Percentiles rank a stretch among this genome's conserved stretches.
Conservation (phyloP, 1,140 invertebrate species). For the Cyclina sinensis region DNA sequence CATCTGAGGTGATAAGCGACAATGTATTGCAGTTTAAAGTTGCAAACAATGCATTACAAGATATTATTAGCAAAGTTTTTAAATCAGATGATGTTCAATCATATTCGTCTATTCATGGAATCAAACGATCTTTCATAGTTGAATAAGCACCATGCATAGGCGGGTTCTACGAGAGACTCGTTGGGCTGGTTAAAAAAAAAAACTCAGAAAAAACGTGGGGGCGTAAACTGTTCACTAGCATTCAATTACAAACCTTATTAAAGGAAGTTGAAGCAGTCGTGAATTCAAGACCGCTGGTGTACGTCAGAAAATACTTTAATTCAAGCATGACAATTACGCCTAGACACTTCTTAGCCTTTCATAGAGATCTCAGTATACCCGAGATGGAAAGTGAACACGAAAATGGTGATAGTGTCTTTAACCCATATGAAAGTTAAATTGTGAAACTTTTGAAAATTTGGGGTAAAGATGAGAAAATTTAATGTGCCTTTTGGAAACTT, state of each 20-base stretch:
- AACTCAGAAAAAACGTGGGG: not conserved
- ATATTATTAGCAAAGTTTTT: not conserved
- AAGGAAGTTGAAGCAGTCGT: too few species aligned
- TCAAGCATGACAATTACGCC: slow-evolving; percentile 14
- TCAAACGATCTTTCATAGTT: slow-evolving; percentile 7
- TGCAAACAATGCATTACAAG: not conserved
- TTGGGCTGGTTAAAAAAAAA: slow-evolving; percentile 28
- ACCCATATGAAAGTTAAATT: not conserved
- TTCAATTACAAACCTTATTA: slow-evolving; percentile 12
- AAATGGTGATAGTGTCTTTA: not conserved
- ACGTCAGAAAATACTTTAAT: not conserved
- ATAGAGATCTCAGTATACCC: not conserved
- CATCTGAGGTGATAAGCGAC: not conserved
- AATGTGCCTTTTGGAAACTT: not conserved
- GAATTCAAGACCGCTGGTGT: slow-evolving; percentile 20
- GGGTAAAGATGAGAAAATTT: not conserved
- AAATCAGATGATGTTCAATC: not conserved
- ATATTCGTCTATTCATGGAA: not conserved
- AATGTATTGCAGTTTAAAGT: slow-evolving; percentile 16
- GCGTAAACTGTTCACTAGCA: not conserved
- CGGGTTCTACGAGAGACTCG: slow-evolving; percentile 27
- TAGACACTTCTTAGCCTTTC: not conserved
- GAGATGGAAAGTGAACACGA: not conserved
- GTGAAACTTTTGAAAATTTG: not conserved
- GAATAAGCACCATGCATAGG: not conserved